Base-by-base conservation (phyloP, 2,797 vertebrate species). In the Chaenodraco wilsoni region DNA sequence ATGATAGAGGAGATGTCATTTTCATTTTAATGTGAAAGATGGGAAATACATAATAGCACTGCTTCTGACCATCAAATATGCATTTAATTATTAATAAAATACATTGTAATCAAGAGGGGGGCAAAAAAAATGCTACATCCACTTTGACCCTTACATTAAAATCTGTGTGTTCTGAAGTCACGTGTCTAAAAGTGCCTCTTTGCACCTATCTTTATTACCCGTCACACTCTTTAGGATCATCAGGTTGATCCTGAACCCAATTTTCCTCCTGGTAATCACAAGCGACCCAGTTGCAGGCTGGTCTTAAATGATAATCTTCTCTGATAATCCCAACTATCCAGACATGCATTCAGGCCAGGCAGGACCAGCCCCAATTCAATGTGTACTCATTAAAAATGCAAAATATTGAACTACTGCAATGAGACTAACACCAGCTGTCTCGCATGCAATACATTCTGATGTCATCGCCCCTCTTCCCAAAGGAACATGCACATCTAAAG, bases 221-320 rank as follows among this genome's bases (percentile, higher is more conserved):
- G n/a, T 65, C 21, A 59, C 16, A 23, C 16, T 13, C 63, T 76
- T 44, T 10, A 65, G n/a, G 57, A 69, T 71, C 75, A 68, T 79
- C 60, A 65, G 64, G 56, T 67, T 71, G 43, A 69, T 73, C 59
- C 41, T 48, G 23, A 67, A 66, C 51, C 54, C 44, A 66, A n/a
- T 79, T 79, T 76, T 12, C 33, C 33, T 70, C 64, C 49, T 12
- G 51, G 59, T 76, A 57, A 83, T 78, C 62, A 73, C 44, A 43
- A 23, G 37, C 33, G 41, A 58, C 57, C 41, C 46, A 65, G 33
- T 21, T 74, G 62, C 44, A 31, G 49, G 19, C 46, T 14, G 69
- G 54, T 79, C 48, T 81, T 83, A 77, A 65, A 65, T 68, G 59
- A 79, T 84, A 81, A 73, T 79, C 69, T 51, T 72, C 63, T 48